phyloP scores from a whole-genome alignment of 1,140 invertebrate genomes.

The Goniozus legneri region DNA sequence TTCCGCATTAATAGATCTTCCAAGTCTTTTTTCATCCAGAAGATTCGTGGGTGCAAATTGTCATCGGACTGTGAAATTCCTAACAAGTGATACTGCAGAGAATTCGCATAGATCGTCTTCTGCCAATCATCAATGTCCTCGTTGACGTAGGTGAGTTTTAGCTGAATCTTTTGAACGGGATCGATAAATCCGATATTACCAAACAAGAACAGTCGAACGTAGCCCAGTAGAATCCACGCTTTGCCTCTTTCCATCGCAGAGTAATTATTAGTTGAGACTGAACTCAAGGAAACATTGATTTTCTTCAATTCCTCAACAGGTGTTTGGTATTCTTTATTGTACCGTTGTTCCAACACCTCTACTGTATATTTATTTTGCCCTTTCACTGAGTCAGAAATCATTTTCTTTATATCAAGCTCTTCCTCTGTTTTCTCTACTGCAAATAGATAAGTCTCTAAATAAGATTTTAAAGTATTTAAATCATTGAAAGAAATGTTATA shows the following conservation, averaged over 20 bases:
- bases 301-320: neutral
- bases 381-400: neutral
- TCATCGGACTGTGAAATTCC: constrained; percentile 19
- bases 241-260: constrained; percentile 28
- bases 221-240: constrained; percentile 47
- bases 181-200: constrained; percentile 61
- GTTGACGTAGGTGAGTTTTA: constrained; percentile 65
- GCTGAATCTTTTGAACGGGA: constrained; percentile 67
- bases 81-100: constrained; percentile 28
- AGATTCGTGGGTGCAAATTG: constrained; percentile 28
- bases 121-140: constrained; percentile 59
- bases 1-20: constrained; percentile 21
- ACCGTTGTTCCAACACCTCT: constrained; percentile 2
- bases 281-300: too few relatives aligned
- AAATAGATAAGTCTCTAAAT: constrained; percentile 26
- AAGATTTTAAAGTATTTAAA: constrained; percentile 22
- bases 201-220: constrained; percentile 48
- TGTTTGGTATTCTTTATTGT: neutral
- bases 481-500: constrained; percentile 36
- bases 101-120: constrained; percentile 29
- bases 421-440: constrained; percentile 20
- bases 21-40: constrained; percentile 22
- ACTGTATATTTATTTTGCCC: neutral
- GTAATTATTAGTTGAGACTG: too few relatives aligned
- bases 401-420: neutral